These are phyloP conservation scores for Caiman crocodilus DNA, from an alignment of 2,797 vertebrate species.

Conservation along the genomic window DNA sequence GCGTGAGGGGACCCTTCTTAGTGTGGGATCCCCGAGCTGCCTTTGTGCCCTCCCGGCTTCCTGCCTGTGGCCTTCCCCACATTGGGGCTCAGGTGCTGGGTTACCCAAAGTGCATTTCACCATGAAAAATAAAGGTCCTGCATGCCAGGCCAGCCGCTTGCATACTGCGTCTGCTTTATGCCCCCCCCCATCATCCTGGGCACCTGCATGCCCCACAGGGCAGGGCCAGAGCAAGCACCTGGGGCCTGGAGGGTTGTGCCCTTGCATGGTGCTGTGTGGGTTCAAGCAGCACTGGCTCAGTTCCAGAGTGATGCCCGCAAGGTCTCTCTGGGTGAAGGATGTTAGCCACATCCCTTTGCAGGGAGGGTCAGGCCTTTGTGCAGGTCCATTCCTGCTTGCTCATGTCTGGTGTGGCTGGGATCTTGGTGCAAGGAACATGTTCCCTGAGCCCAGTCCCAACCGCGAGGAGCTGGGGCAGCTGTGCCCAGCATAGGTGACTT, in stretches of 20 bases:
- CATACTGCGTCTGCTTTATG: not conserved
- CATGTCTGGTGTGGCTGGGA: not conserved
- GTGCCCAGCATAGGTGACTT: not conserved
- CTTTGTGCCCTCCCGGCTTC: not conserved
- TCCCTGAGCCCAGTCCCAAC: not conserved
- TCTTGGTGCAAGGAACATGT: not conserved
- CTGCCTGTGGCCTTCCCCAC: slow-evolving; percentile 16
- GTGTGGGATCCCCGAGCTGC: not conserved
- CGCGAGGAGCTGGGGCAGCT: not conserved
- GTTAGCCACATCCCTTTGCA: not conserved
- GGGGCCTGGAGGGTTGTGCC: not conserved
- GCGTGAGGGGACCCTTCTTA: not conserved
- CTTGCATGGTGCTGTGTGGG: not conserved
- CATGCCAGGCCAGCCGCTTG: not conserved
- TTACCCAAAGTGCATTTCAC: not conserved
- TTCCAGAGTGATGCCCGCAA: not conserved
- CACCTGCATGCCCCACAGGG: rapidly evolving
- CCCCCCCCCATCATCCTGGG: not conserved
- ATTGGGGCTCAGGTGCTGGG: slow-evolving; percentile 33
- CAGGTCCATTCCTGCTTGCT: not conserved
- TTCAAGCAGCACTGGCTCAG: not conserved
- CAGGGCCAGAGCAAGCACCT: not conserved
- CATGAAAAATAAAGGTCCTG: slow-evolving; percentile 39
- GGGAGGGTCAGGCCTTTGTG: not conserved
- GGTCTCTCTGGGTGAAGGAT: not conserved